Base-by-base conservation (phyloP, 2,797 vertebrate genomes). In the Vespertilio murinus region DNA sequence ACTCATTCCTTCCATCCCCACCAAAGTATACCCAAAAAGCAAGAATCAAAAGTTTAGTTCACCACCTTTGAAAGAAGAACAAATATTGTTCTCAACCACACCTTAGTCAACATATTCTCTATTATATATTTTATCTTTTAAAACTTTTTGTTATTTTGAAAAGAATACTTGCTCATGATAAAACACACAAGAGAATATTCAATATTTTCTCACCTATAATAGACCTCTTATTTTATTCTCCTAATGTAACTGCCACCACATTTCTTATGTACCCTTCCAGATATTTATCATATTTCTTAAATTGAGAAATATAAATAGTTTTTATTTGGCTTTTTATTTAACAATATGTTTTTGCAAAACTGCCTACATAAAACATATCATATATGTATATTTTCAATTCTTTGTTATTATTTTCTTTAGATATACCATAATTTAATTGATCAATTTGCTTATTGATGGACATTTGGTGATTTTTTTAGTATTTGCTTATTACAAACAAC, bases 81-180 rank as follows among this genome's bases (percentile, higher is more conserved):
- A 84, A 54, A 73, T 56, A 28, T 83, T 33, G 18, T 69, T 88
- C 23, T 65, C 64, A 85, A 25, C 17, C 4, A 40, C 9, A 18
- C 33, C 23, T 78, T 74, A 35, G 20, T 47, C 67, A 80, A 28
- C 38, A 64, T 17, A 40, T 56, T 5, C 5, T 33, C 10, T 3
- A 82, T 11, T 86, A 30, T 52, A 70, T 64, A 84, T 67, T 88
- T 92, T 94, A 71, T 38, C 38, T 80, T 82, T 75, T 82, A 28
- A 64, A 94, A 52, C 70, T 69, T 93, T 67, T 59, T 64, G 49
- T 73, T 71, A 74, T 92, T 96, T 84, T 81, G 12, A 17, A 92
- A 70, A 92, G 33, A 94, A 42, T 70, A 74, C 5, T 74, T 65
- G 28, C 1, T 61, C 10, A 61, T 23, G 8, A 70, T 81, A 25